Evolutionary conservation across 2,888 invertebrate genomes (phyloP).

Genomic region (Acronicta leporina): DNA sequence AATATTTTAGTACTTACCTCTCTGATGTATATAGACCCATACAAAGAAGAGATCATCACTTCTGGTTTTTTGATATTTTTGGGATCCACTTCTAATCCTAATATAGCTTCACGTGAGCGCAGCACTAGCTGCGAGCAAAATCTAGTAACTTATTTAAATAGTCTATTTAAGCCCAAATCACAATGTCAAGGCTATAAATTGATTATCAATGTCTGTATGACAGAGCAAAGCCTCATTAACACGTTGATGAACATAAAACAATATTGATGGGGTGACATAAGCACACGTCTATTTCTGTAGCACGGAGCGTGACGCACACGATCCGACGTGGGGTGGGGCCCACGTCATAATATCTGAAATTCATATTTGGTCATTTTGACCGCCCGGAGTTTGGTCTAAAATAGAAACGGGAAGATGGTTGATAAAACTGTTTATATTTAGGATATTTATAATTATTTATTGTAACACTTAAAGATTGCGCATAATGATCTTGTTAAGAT

Average conservation of each 20-base stretch:
- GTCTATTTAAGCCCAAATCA: background rate
- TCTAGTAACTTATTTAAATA: background rate
- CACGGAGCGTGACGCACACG: conserved; percentile 34
- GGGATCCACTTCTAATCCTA: no score
- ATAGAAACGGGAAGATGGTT: background rate
- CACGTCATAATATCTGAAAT: conserved; percentile 33
- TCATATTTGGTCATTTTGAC: conserved; percentile 36
- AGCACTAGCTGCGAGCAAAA: no score
- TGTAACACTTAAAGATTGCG: no score
- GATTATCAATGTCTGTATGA: background rate
- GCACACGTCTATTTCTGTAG: conserved; percentile 31
- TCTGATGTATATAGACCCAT: no score
- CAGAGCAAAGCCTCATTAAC: conserved; percentile 8
- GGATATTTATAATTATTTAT: no score
- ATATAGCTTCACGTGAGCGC: no score
- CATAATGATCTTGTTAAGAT: no score
- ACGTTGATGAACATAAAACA: conserved; percentile 4
- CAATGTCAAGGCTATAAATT: background rate
- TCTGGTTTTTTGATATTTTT: no score
- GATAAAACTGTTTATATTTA: background rate
- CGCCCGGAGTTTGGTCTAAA: conserved; percentile 4
- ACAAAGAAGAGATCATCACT: no score
- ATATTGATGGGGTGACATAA: conserved; percentile 32
- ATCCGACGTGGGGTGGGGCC: background rate
- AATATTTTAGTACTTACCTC: no score